Percentiles rank a stretch among this genome's conserved stretches.
These are phyloP conservation scores for Oscheius sp. DNA, from an alignment of 2,888 invertebrate species.

Conservation along the genomic window DNA sequence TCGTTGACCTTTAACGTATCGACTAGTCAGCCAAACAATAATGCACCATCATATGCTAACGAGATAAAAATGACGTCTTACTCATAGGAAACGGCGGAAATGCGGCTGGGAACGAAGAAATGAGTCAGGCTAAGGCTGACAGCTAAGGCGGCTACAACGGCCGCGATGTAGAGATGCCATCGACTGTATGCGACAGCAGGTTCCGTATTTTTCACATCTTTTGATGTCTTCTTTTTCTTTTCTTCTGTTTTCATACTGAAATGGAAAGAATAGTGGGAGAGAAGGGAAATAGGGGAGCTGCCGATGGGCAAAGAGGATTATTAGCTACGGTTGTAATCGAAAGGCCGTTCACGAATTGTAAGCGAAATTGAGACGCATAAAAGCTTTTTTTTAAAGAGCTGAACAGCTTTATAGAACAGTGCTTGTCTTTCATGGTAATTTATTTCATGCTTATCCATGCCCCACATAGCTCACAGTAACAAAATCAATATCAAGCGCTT, in stretches of 20 bases:
- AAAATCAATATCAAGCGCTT: too few species aligned
- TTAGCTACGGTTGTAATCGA: too few species aligned
- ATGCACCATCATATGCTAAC: constrained; percentile 3
- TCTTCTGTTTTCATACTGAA: constrained; percentile 8
- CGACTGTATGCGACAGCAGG: background rate
- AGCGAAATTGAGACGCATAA: too few species aligned
- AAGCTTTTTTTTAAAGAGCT: too few species aligned
- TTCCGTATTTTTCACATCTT: background rate
- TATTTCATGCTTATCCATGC: too few species aligned
- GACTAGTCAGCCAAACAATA: too few species aligned
- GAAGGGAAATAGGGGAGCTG: background rate
- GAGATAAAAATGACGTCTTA: constrained; percentile 16
- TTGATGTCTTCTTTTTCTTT: background rate
- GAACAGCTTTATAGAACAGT: too few species aligned
- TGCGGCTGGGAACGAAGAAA: constrained; percentile 28
- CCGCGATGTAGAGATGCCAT: constrained; percentile 1
- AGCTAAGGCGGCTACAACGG: constrained; percentile 20
- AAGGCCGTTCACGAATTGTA: too few species aligned
- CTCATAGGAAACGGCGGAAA: constrained; percentile 29
- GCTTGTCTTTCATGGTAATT: too few species aligned
- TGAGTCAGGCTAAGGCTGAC: constrained; percentile 25
- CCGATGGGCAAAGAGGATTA: background rate
- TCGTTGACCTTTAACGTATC: constrained; percentile 6
- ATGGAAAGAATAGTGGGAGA: too few species aligned
- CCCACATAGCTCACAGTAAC: too few species aligned